Evolutionary conservation across 2,113 vertebrate species (phyloP).

Genomic region (Solea senegalensis): DNA sequence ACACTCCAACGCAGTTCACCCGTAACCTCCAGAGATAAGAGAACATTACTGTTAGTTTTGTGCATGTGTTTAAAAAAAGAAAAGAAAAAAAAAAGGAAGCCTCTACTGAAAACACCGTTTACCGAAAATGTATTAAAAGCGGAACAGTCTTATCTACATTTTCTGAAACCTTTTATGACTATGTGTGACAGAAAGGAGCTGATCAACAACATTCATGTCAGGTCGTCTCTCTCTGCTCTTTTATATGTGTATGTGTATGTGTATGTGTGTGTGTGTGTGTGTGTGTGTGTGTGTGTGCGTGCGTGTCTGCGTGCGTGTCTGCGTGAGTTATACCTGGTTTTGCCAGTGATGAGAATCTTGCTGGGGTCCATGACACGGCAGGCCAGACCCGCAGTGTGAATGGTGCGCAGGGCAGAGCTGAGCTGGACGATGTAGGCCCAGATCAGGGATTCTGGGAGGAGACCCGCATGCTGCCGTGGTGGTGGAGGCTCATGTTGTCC

Average conservation of each 20-base stretch:
- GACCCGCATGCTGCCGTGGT: slow-evolving; percentile 94
- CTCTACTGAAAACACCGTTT: slow-evolving; percentile 15
- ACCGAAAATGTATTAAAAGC: too few relatives aligned
- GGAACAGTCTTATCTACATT: not conserved
- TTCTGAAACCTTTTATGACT: not conserved
- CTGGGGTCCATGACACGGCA: slow-evolving; percentile 99
- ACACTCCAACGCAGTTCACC: slow-evolving; percentile 97
- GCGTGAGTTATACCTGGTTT: slow-evolving; percentile 86
- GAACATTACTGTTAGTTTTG: not conserved
- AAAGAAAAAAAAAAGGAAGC: slow-evolving; percentile 62
- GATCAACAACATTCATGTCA: not conserved
- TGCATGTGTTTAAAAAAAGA: slow-evolving; percentile 16
- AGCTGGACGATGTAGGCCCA: slow-evolving; percentile 99
- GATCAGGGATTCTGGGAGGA: slow-evolving; percentile 96
- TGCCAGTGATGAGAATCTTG: slow-evolving; percentile 98
- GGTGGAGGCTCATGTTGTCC: slow-evolving; percentile 95
- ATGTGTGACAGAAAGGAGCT: not conserved
- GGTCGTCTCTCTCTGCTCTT: too few relatives aligned
- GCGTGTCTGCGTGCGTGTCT: not conserved
- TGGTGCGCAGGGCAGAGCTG: slow-evolving; percentile 94
- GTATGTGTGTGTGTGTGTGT: too few relatives aligned
- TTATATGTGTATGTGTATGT: too few relatives aligned
- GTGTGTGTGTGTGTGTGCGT: not conserved
- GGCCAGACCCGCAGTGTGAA: slow-evolving; percentile 96
- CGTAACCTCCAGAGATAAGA: slow-evolving; percentile 86